phyloP scores from a whole-genome alignment of 2,888 invertebrate species.

The Oscheius sp. region DNA sequence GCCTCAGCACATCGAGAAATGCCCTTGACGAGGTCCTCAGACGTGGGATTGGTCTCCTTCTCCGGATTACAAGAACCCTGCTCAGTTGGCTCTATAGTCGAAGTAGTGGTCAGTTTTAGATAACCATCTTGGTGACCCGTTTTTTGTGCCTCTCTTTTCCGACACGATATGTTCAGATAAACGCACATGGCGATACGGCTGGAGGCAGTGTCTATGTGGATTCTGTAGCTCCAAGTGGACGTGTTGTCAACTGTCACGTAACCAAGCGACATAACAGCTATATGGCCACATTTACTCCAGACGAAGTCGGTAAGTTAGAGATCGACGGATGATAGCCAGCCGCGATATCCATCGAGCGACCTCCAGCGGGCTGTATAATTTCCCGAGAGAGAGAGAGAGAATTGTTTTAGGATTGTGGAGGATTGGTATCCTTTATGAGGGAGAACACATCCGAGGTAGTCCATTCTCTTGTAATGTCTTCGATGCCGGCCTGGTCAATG shows the following conservation, averaged over 20 bases:
- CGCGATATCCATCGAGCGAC: slow-evolving; percentile 34
- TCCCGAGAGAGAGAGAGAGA: slow-evolving; percentile 6
- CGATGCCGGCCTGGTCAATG: slow-evolving; percentile 71
- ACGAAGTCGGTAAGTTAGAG: slow-evolving; percentile 84
- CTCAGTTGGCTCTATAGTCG: slow-evolving; percentile 91
- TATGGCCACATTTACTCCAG: slow-evolving; percentile 94
- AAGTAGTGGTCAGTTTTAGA: slow-evolving; percentile 82
- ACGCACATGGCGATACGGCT: slow-evolving; percentile 77
- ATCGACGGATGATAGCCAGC: slow-evolving; percentile 22
- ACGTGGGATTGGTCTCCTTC: slow-evolving; percentile 70
- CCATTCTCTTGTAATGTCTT: slow-evolving; percentile 88
- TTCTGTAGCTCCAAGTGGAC: slow-evolving; percentile 89
- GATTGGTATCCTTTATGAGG: slow-evolving; percentile 93
- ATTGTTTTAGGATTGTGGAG: slow-evolving; percentile 83
- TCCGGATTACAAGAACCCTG: slow-evolving; percentile 92
- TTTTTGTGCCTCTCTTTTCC: neutral
- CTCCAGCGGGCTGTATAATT: slow-evolving; percentile 35
- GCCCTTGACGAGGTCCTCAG: slow-evolving; percentile 42
- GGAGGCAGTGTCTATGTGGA: slow-evolving; percentile 87
- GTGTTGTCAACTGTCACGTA: slow-evolving; percentile 83
- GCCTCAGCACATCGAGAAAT: slow-evolving; percentile 52
- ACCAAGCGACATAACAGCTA: slow-evolving; percentile 82
- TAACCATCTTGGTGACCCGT: slow-evolving; percentile 26
- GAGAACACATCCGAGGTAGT: slow-evolving; percentile 92
- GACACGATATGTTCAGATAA: slow-evolving; percentile 76